Conservation (phyloP, 1,140 invertebrate species). For the Phymastichus coffea region DNA sequence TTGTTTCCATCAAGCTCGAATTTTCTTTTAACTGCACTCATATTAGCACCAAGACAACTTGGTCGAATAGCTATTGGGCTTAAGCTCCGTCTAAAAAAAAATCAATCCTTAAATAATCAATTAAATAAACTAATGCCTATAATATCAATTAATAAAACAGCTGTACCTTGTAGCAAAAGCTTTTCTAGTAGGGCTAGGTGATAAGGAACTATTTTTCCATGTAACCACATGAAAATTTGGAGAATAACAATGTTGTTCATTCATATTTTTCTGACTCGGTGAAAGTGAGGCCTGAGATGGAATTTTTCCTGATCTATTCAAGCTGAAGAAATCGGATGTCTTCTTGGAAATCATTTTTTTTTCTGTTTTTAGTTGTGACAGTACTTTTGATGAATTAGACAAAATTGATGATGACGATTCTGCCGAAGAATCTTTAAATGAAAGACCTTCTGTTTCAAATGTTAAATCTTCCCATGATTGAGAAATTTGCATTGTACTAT, state of each 20-base stretch:
- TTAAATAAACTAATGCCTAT: conserved; percentile 6
- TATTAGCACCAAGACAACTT: conserved; percentile 58
- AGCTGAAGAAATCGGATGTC: conserved; percentile 49
- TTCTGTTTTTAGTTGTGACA: conserved; percentile 43
- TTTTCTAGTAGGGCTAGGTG: conserved; percentile 80
- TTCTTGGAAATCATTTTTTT: conserved; percentile 45
- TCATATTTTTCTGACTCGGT: conserved; percentile 62
- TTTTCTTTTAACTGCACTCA: conserved; percentile 72
- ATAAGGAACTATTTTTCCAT: conserved; percentile 62
- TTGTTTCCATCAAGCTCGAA: conserved; percentile 69
- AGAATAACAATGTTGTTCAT: conserved; percentile 64
- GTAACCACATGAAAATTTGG: conserved; percentile 61
- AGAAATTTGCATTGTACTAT: conserved; percentile 85
- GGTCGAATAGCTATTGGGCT: conserved; percentile 79
- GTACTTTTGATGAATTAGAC: background rate
- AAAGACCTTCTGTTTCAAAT: conserved; percentile 64
- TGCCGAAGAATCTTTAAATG: conserved; percentile 49
- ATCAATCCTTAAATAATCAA: background rate
- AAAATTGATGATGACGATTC: conserved; percentile 39
- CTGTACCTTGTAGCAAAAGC: conserved; percentile 68
- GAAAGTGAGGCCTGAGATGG: conserved; percentile 67
- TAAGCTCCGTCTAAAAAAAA: conserved; percentile 66
- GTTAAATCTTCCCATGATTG: conserved; percentile 87
- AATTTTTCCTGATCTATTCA: conserved; percentile 49
- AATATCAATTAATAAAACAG: background rate